Evolutionary conservation across 2,888 invertebrate species (phyloP), one percentile per base, ranked within the genome.

Genomic region (Trachelus iudaicus): DNA sequence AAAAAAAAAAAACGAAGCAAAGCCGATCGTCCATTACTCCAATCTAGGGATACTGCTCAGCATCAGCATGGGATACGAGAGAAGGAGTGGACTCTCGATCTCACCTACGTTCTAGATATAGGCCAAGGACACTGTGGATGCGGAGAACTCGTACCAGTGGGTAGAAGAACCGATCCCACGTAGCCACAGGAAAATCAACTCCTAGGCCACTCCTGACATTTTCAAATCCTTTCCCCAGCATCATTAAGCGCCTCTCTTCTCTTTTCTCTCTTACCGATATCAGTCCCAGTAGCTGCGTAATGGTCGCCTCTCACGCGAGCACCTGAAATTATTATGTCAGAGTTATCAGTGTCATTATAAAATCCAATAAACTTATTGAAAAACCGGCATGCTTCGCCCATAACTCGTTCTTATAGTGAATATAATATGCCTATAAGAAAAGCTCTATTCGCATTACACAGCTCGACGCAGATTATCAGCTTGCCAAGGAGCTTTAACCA

Each of bases 121-220:
- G 85, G 85, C 85, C 85, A 85, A 86, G 85, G 85, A 86, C 85
- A 81, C 78, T 79, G 56, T 56, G 56, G 56, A 56, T 56, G 56
- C 56, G 56, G 56, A 81, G 81, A 80, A 84, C 85, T 85, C 80
- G 84, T 82, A 85, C 82, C 83, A 75, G 86, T 85, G 85, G 86
- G 85, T 81, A 86, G 85, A 85, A 83, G 56, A 56, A 23, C 23
- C 23, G 23, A 84, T 85, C 85, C 85, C 83, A 85, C 84, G 85
- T 77, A 80, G 78, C 80, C 80, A 83, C 6, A 56, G 56, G 56
- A 56, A 56, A 56, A 56, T 56, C 56, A 56, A 56, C 56, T 56
- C 56, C 23, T 56, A 56, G 56, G 23, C 56, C 56, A 56, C 56
- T 56, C 56, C 56, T 56, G 56, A 56, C 56, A 56, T 56, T 56